Evolutionary conservation across 2,888 invertebrate genomes (phyloP), one percentile per base, ranked within the genome.

Genomic region (Troides oblongomaculatus): DNA sequence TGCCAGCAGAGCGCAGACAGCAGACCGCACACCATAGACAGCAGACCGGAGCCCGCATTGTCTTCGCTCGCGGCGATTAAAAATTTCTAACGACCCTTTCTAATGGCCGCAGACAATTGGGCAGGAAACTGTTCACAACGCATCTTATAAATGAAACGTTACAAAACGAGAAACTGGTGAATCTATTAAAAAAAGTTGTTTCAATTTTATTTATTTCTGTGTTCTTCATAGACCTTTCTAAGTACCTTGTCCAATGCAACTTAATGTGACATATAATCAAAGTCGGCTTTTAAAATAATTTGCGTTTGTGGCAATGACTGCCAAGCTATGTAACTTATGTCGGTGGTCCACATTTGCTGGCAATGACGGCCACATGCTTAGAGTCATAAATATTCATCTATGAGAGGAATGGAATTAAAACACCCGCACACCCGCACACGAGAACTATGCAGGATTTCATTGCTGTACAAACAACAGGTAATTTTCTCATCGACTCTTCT

Each of bases 41-140:
- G 46, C 61, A 57, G 39, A 62, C 17, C 46, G 58, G 58, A 65
- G 30, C 43, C 39, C 58, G 25, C 65, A 62, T 62, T 66, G 65
- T 65, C 36, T 68, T 66, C 46, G 43, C 61, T 18, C 53, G 65
- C 69, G 65, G 50, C 30, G 57, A 62, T 66, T 69, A 65, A 69
- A 66, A 39, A 62, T 66, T 69, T 65, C 65, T 64, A 65, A 69
- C 62, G 69, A 69, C 57, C 69, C 65, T 65, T 65, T 69, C 61
- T 65, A 69, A 65, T 59, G 65, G 46, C 50, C 69, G 65, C 62
- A 65, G 62, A 66, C 69, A 69, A 69, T 65, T 58, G 56, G 39
- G 50, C 65, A 53, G 59, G 63, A 63, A 58, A 64, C 61, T 30
- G n/a, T 68, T 50, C 50, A 39, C 39, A n/a, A 17, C 39, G 36